These are phyloP conservation scores for Scelioninae gen. 1 DNA, from an alignment of 2,888 invertebrate genomes.

Conservation along the genomic window DNA sequence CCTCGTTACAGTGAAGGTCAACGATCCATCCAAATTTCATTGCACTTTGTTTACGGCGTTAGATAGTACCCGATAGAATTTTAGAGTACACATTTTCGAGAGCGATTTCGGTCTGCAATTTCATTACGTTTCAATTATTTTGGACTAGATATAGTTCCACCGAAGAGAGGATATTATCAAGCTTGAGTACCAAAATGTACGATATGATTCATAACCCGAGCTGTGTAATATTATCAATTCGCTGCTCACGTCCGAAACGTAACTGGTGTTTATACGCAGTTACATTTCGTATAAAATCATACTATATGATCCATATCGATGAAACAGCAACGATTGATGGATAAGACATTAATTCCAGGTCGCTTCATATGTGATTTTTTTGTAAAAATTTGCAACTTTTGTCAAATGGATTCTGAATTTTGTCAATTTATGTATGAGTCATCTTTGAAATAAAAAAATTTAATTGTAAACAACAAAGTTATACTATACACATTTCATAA, in stretches of 20 bases:
- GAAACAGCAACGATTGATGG: slow-evolving; percentile 2
- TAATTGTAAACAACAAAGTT: too few species aligned
- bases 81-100: neutral
- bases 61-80: too few species aligned
- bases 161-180: slow-evolving; percentile 11
- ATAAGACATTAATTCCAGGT: too few species aligned
- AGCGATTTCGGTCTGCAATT: neutral
- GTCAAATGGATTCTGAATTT: too few species aligned
- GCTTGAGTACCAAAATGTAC: slow-evolving; percentile 19
- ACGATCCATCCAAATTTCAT: too few species aligned
- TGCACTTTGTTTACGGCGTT: too few species aligned
- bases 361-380: too few species aligned
- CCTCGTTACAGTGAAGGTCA: too few species aligned
- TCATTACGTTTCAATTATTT: slow-evolving; percentile 27
- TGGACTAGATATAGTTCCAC: slow-evolving; percentile 1
- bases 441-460: too few species aligned
- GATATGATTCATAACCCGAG: slow-evolving; percentile 26
- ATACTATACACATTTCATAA: too few species aligned
- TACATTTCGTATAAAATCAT: slow-evolving; percentile 15
- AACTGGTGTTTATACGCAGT: slow-evolving; percentile 18
- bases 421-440: too few species aligned
- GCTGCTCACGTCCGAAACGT: slow-evolving; percentile 8
- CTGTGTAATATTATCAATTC: slow-evolving; percentile 20
- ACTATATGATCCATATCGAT: neutral
- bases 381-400: too few species aligned